These are phyloP conservation scores for Pagrus major DNA, from an alignment of 2,113 vertebrate species.

Conservation along the genomic window DNA sequence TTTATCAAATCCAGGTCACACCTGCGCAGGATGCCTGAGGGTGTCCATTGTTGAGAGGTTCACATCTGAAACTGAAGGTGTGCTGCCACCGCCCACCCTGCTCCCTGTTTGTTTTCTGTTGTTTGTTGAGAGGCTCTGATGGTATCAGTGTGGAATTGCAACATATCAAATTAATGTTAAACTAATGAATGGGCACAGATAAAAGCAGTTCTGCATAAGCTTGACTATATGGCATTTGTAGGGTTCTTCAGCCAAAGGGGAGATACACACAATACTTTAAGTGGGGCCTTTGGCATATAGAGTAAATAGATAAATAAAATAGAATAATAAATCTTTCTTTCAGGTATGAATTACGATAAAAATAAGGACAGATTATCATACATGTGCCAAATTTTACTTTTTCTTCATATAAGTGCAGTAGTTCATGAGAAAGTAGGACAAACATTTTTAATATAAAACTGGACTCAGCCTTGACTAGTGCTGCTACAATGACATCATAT, in stretches of 20 bases:
- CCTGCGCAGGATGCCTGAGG: slow-evolving; percentile 81
- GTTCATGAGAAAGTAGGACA: not conserved
- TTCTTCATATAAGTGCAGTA: not conserved
- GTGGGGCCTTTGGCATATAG: no score
- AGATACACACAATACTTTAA: not conserved
- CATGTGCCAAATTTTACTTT: not conserved
- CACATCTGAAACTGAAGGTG: slow-evolving; percentile 78
- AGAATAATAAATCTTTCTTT: not conserved
- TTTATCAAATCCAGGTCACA: slow-evolving; percentile 87
- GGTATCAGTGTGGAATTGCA: slow-evolving; percentile 24
- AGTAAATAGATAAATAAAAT: not conserved
- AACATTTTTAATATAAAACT: not conserved
- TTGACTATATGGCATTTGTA: not conserved
- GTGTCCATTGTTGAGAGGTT: slow-evolving; percentile 79
- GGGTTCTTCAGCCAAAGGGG: not conserved
- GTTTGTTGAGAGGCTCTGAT: slow-evolving; percentile 38
- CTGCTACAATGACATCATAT: not conserved
- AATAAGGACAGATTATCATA: not conserved
- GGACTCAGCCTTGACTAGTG: not conserved
- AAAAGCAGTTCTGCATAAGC: not conserved
- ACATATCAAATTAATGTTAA: slow-evolving; percentile 1
- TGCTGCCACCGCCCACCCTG: slow-evolving; percentile 63
- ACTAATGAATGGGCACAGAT: not conserved
- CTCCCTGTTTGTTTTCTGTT: slow-evolving; percentile 48
- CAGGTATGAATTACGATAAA: not conserved